Evolutionary conservation across 2,797 vertebrate species (phyloP), one percentile per base, ranked within the genome.

Genomic region (Labeo calbasu): DNA sequence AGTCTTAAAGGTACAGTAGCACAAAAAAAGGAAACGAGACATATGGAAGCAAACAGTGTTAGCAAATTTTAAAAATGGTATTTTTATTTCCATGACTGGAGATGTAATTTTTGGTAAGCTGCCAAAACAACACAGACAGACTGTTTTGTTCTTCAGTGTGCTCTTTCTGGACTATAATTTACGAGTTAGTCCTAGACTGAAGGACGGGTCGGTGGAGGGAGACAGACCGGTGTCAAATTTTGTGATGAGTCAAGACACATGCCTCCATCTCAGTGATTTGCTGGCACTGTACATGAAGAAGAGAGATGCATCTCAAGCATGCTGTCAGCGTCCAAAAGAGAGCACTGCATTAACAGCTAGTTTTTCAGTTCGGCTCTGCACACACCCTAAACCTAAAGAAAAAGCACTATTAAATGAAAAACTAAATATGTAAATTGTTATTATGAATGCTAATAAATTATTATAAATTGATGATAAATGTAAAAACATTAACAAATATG

Each of bases 181-280:
- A 79, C 15, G 2, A 79, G 25, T 79, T 79, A 79, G 25, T 79
- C 77, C 11, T 19, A 21, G 77, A 32, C 43, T 66, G 77, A 66
- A 79, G 77, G 77, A 66, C 43, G 25, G 43, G 59, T 50, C 13
- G 32, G 11, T 53, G 71, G 25, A 75, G 32, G 7, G 51, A 76
- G 73, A 59, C 53, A 43, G 73, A 43, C 13, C 3, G 11, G 25
- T 48, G 61, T 66, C 77, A 79, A 48, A 79, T 65, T 79, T 66
- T 36, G 59, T 65, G 59, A 65, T 65, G 59, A 78, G 77, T 78
- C 59, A 78, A 65, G 77, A 65, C 59, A 78, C 11, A 32, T 28
- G 59, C 14, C 59, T 48, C 57, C 43, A 21, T 78, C 43, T 78
- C 5, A 1, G 25, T 50, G 77, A 78, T 78, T 78, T 78, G 25